Base-by-base conservation (phyloP, 1,140 invertebrate genomes). In the Limonius californicus region DNA sequence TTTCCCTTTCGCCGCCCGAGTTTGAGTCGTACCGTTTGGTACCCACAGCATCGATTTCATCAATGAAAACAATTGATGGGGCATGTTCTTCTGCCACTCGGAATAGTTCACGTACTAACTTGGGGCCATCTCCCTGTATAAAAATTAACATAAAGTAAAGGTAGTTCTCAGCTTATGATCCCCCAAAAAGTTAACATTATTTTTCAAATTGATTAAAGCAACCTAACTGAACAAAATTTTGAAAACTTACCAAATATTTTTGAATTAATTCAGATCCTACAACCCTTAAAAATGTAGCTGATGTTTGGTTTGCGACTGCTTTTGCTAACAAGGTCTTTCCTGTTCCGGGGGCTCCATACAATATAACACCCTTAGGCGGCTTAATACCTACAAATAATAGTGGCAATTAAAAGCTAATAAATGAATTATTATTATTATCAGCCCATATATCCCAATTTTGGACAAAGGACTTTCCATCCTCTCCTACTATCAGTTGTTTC, bases 11-110 rank as follows among this genome's bases (percentile, higher is more conserved):
- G 65, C 98, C 98, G 43, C 98, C 98, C 68, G 96, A 99, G 78
- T 99, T 99, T 0, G 97, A 99, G 73, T 99, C 98, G 76, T 99
- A 99, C 73, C 95, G 85, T 82, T 99, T 99, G 16, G 98, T 99
- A 54, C 98, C 98, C 30, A 99, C 94, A 62, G 98, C 98, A 85
- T 99, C 98, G 72, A 99, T 99, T 87, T 99, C 98, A 84, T 99
- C 98, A 75, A 99, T 99, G 76, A 99, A 99, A 0, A 99, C 97
- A 80, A 99, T 99, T 0, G 96, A 98, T 7, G 98, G 97, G 0
- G 97, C 96, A 84, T 99, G 95, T 78, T 99, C 97, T 76, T 99
- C 97, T 16, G 98, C 97, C 7, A 99, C 97, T 73, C 97, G 81
- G 79, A 99, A 99, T 12, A 99, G 77, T 77, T 99, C 98, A 65